Evolutionary conservation across 1,140 invertebrate species (phyloP).

Genomic region (Paralvinella palmiformis): DNA sequence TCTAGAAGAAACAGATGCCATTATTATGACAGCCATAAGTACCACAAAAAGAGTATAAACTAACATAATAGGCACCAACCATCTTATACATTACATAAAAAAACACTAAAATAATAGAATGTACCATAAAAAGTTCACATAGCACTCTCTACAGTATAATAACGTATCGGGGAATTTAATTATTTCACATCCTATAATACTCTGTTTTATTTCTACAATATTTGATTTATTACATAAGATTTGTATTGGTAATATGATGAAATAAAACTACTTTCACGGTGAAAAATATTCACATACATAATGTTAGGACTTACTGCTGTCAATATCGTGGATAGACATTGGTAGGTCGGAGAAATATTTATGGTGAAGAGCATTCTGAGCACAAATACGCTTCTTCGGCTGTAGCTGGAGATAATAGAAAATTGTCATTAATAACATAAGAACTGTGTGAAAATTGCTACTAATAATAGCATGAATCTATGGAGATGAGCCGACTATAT

Average conservation of each 20-base stretch:
- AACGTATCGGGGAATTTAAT: background rate
- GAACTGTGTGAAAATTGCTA: background rate
- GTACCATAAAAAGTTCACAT: too few species aligned
- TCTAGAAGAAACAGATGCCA: constrained; percentile 61
- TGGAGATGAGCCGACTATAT: background rate
- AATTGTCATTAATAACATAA: background rate
- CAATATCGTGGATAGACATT: constrained; percentile 79
- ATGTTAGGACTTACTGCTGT: constrained; percentile 47
- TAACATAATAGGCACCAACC: too few species aligned
- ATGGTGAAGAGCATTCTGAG: constrained; percentile 79
- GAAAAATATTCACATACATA: constrained; percentile 13
- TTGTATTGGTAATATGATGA: background rate
- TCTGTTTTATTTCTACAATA: background rate
- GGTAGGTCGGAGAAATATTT: constrained; percentile 85
- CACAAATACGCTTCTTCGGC: constrained; percentile 77
- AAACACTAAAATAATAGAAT: background rate
- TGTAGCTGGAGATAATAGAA: constrained; percentile 70
- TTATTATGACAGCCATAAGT: background rate
- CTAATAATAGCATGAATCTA: background rate
- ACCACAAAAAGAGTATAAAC: background rate
- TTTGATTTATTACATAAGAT: background rate
- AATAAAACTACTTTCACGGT: background rate
- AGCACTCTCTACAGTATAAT: too few species aligned
- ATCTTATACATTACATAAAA: background rate
- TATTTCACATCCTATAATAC: background rate